Evolutionary conservation across 2,888 invertebrate genomes (phyloP), one percentile per base, ranked within the genome.

Genomic region (Drosophila histrio): DNA sequence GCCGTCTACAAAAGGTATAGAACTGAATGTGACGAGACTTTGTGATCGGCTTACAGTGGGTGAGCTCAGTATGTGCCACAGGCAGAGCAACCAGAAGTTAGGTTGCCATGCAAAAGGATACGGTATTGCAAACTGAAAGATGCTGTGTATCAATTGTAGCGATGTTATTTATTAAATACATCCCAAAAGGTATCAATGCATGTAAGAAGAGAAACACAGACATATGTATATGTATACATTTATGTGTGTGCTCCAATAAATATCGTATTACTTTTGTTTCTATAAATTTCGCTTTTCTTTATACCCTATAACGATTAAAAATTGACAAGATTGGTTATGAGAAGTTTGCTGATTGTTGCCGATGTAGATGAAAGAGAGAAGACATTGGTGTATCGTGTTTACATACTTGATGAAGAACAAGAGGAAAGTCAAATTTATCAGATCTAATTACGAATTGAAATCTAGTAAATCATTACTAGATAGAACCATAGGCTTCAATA

Each of bases 251-350:
- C 24, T 22, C 28, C 36, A 22, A 36, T 41, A 19, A 30, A 59
- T 22, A 34, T 15, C 15, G 50, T 54, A 19, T 41, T 58, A 21
- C 36, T 44, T 64, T 60, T 75, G 70, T 64, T 34, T 54, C 36
- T 22, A 5, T 44, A 59, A 76, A 66, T 77, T 72, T 77, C 49
- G 52, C 52, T 72, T 59, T 65, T 43, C 24, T 7, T 9, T 7
- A 7, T 39, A 17, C 49, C n/a, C 24, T 36, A 19, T 8, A 36
- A 11, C 4, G 2, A 7, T 15, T 22, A 1, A 24, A 19, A 7
- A 17, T 2, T 6, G 8, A 6, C 1, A 0, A 4, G 1, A 19
- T 3, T n/a, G 6, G 3, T 2, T 6, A 6, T 32, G 7, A 32
- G 0, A 32, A 13, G 32, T 13, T n/a, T n/a, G n/a, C n/a, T n/a